These are phyloP conservation scores for Rhodeus uyekii DNA, from an alignment of 2,797 vertebrate species.

Conservation along the genomic window DNA sequence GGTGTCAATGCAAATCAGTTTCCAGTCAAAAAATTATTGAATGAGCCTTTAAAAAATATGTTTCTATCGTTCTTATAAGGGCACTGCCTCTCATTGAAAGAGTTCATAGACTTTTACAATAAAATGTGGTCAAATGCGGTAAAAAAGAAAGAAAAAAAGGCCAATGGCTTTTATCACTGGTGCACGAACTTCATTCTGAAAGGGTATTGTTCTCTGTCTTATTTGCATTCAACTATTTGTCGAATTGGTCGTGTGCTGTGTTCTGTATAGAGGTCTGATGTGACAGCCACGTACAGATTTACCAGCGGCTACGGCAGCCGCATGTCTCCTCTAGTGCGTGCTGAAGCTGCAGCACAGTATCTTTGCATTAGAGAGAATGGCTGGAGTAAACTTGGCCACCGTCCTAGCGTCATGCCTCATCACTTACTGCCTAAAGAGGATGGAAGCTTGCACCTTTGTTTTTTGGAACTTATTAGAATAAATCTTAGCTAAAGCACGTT, in stretches of 20 bases:
- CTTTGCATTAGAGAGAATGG: conserved; percentile 66
- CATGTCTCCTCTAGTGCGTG: conserved; percentile 58
- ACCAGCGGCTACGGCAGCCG: conserved; percentile 54
- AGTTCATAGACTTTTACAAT: not conserved
- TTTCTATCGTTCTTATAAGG: not conserved
- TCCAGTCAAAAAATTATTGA: not conserved
- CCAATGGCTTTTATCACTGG: not conserved
- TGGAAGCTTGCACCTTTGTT: conserved; percentile 11
- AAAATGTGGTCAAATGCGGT: not conserved
- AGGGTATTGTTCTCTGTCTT: not conserved
- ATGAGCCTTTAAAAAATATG: not conserved
- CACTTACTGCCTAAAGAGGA: conserved; percentile 48
- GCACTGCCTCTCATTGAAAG: not conserved
- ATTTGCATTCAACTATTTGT: not conserved
- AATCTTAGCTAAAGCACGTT: not conserved
- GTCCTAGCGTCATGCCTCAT: conserved; percentile 69
- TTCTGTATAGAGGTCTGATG: conserved; percentile 31
- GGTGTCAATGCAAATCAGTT: not conserved
- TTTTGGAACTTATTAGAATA: conserved; percentile 31
- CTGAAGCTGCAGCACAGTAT: conserved; percentile 69
- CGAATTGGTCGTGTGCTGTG: conserved; percentile 27
- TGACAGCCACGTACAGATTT: conserved; percentile 43
- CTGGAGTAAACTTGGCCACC: conserved; percentile 71
- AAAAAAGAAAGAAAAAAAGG: not conserved
- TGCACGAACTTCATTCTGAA: no score